phyloP scores from a whole-genome alignment of 2,888 invertebrate species.

The Koerneria pararmatus region DNA sequence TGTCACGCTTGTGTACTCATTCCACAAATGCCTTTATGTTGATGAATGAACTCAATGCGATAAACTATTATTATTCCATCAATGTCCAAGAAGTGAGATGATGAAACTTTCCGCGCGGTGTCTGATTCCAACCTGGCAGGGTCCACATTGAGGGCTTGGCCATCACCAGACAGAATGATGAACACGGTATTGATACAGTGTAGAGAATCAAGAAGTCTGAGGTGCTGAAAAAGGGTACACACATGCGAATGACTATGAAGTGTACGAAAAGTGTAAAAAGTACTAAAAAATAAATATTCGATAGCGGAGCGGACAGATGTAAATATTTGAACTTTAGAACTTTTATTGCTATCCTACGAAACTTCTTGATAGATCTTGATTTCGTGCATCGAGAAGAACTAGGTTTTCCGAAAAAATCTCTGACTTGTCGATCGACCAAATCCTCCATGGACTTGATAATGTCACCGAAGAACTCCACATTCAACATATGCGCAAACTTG shows the following conservation, averaged over 20 bases:
- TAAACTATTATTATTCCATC: too few species aligned
- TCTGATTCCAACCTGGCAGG: conserved; percentile 80
- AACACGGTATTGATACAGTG: conserved; percentile 86
- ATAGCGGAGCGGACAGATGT: conserved; percentile 4
- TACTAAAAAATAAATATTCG: neutral
- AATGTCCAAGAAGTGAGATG: too few species aligned
- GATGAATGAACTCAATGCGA: too few species aligned
- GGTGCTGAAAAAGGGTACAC: conserved; percentile 59
- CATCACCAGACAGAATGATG: conserved; percentile 81
- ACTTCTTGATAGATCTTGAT: too few species aligned
- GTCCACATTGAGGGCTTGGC: conserved; percentile 83
- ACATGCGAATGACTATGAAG: conserved; percentile 4
- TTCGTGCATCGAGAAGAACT: neutral
- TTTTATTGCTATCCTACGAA: too few species aligned
- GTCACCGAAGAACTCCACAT: conserved; percentile 90
- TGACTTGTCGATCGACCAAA: conserved; percentile 69
- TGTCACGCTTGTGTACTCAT: too few species aligned
- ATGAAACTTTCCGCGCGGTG: too few species aligned
- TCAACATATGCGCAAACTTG: conserved; percentile 92
- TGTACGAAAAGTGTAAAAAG: neutral
- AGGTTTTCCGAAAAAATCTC: conserved; percentile 9
- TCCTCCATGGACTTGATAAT: conserved; percentile 75
- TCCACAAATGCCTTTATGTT: too few species aligned
- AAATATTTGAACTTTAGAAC: too few species aligned
- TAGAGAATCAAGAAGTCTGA: conserved; percentile 65